Base-by-base conservation (phyloP, 2,797 vertebrate species). In the Bovichtus variegatus region DNA sequence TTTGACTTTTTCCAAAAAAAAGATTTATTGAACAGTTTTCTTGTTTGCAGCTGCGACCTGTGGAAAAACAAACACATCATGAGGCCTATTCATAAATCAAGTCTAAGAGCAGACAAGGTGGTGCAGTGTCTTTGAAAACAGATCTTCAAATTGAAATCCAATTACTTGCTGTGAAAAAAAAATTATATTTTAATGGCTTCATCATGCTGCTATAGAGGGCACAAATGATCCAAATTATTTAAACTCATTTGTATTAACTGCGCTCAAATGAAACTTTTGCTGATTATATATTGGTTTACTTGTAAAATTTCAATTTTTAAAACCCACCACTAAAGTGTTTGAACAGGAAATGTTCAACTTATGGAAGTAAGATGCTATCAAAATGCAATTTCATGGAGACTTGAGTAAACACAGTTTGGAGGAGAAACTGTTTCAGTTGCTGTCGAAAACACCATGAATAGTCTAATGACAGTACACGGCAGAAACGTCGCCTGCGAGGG, bases 31-130 rank as follows among this genome's bases (percentile, higher is more conserved):
- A 94, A 87, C 92, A 92, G 78, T 65, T 83, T 93, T 93, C 89
- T 96, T 96, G 94, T 94, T 96, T 88, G 95, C 95, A 90, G 95
- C 92, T 65, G 94, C 74, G 82, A 96, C 95, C 95, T 96, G 90
- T 76, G 41, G 36, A 63, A 49, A 78, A 53, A 81, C 46, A 53
- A 63, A 50, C 54, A 47, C 11, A 64, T 0, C 19, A 67, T 78
- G 19, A 87, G 51, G 4, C 0, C 76, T 46, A 19, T 55, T 53
- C 15, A 61, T 2, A 40, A 62, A 16, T 59, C 9, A 23, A 46
- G 15, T 49, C 7, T 10, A 58, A 25, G 27, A 49, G 29, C 7
- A 72, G 64, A 60, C 0, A 0, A n/a, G 9, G 34, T 15, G 38
- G 27, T 71, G 1, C 1, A 21, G 12, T 49, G 16, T 18, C 15